Percentiles rank a stretch among this genome's conserved stretches.
Conservation (phyloP, 2,113 vertebrate genomes). For the Pterophyllum scalare region DNA sequence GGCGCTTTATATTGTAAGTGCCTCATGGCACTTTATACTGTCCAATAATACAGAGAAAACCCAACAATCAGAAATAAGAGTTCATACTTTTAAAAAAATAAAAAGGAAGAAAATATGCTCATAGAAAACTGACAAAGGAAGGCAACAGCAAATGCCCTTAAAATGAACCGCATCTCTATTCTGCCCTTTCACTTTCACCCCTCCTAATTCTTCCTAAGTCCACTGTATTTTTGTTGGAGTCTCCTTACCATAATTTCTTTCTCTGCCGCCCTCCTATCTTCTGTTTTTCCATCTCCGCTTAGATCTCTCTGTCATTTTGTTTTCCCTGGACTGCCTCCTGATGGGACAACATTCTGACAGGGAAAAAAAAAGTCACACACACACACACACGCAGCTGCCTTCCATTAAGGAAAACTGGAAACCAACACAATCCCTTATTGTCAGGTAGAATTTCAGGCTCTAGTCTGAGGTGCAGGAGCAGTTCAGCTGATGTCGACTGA, state of each 20-base stretch:
- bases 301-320: conserved; percentile 68
- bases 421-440: conserved; percentile 66
- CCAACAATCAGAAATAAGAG: neutral
- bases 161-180: neutral
- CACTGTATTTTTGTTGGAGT: conserved; percentile 58
- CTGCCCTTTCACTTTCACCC: neutral
- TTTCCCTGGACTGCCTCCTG: conserved; percentile 79
- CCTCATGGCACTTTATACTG: no score
- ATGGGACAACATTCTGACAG: conserved; percentile 77
- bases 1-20: no score
- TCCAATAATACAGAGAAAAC: no score
- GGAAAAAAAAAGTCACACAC: conserved; percentile 66
- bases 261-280: neutral
- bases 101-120: neutral
- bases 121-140: neutral
- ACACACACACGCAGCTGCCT: conserved; percentile 78
- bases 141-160: conserved; percentile 7
- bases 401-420: conserved; percentile 77
- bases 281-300: conserved; percentile 50
- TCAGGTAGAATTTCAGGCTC: conserved; percentile 71
- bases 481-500: conserved; percentile 7
- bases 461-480: neutral
- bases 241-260: conserved; percentile 31
- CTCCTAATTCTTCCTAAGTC: neutral
- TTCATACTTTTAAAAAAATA: neutral